These are phyloP conservation scores for Drosophila cognata DNA, from an alignment of 2,888 invertebrate species.

Conservation along the genomic window DNA sequence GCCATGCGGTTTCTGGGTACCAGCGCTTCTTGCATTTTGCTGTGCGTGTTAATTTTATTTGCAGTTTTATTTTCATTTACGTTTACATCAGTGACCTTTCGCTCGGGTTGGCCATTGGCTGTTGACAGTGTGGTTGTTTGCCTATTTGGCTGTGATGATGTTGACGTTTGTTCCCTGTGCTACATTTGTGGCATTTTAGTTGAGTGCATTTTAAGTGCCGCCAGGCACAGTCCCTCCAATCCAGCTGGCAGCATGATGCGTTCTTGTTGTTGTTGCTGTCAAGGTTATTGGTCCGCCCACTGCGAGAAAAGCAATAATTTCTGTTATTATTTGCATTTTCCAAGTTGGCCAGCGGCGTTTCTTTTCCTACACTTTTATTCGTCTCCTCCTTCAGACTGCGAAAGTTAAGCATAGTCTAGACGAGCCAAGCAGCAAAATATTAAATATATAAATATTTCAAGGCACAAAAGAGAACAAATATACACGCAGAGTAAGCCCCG, in stretches of 20 bases:
- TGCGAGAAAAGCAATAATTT: conserved; percentile 30
- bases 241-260: background rate
- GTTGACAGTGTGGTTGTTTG: conserved; percentile 22
- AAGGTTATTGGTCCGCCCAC: conserved; percentile 49
- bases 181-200: conserved; percentile 68
- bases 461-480: conserved; percentile 24
- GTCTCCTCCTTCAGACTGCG: conserved; percentile 5
- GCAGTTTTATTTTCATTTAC: conserved; percentile 63
- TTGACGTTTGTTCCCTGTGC: conserved; percentile 47
- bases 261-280: conserved; percentile 19
- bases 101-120: conserved; percentile 37
- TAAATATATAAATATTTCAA: conserved; percentile 48
- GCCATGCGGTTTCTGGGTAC: background rate
- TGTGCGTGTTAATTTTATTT: conserved; percentile 67
- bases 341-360: conserved; percentile 35
- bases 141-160: conserved; percentile 30
- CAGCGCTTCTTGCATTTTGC: conserved; percentile 44
- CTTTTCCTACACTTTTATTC: conserved; percentile 21
- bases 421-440: conserved; percentile 22
- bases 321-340: conserved; percentile 56
- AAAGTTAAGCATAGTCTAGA: conserved; percentile 52
- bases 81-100: conserved; percentile 61
- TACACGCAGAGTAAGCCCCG: conserved; percentile 34
- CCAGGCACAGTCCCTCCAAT: conserved; percentile 19
- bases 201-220: conserved; percentile 68